These are phyloP conservation scores for Ictidomys tridecemlineatus DNA, from an alignment of 2,113 vertebrate genomes.

Conservation along the genomic window DNA sequence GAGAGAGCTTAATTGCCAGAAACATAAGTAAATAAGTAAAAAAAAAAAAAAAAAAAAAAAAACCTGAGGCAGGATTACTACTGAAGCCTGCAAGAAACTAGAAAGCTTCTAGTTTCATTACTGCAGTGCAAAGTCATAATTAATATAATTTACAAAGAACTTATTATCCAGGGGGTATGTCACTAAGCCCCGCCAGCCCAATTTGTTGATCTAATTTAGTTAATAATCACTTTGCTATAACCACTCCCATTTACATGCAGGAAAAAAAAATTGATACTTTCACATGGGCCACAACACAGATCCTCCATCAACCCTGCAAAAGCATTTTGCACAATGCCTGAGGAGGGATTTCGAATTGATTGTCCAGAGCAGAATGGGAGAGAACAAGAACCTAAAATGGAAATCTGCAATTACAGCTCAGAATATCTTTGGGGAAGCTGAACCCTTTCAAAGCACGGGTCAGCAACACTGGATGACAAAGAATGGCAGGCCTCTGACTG, in stretches of 20 bases:
- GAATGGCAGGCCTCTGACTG: background rate
- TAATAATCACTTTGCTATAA: conserved; percentile 69
- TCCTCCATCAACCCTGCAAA: conserved; percentile 9
- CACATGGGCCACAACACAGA: background rate
- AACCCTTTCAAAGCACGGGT: background rate
- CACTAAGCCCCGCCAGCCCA: conserved; percentile 64
- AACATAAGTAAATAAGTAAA: conserved; percentile 47
- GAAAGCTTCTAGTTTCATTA: conserved; percentile 63
- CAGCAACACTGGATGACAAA: background rate
- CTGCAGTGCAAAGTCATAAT: conserved; percentile 68
- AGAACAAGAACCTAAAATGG: background rate
- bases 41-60: background rate
- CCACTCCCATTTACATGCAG: conserved; percentile 33
- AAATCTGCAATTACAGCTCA: background rate
- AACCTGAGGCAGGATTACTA: conserved; percentile 38
- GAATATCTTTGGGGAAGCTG: background rate
- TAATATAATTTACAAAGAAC: conserved; percentile 78
- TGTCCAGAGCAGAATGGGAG: conserved; percentile 2
- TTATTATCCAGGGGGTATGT: conserved; percentile 60
- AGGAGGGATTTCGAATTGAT: conserved; percentile 31
- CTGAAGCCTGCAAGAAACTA: conserved; percentile 62
- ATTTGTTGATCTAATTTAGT: conserved; percentile 68
- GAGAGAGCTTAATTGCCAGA: conserved; percentile 76
- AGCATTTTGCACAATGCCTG: background rate
- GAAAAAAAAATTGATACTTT: conserved; percentile 42